Percentiles rank a stretch among this genome's conserved stretches.
Evolutionary conservation across 2,888 invertebrate species (phyloP).

Genomic region (Octodonta nipae): DNA sequence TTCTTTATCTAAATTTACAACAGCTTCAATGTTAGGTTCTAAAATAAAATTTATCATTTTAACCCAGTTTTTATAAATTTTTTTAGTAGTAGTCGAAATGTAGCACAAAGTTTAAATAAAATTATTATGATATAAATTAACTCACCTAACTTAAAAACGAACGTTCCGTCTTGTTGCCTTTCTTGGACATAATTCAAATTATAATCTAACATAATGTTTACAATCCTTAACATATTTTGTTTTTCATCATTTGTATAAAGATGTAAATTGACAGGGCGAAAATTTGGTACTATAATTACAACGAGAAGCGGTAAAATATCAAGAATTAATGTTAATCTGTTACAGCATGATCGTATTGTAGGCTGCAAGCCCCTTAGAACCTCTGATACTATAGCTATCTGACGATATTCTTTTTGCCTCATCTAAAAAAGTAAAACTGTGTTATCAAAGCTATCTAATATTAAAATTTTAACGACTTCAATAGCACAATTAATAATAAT

Average conservation of each 20-base stretch:
- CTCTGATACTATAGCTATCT: constrained; percentile 43
- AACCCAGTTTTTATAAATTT: no score
- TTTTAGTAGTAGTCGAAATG: no score
- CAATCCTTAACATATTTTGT: constrained; percentile 52
- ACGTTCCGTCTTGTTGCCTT: constrained; percentile 55
- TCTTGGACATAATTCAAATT: constrained; percentile 76
- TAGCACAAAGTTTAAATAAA: no score
- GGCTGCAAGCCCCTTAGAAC: constrained; percentile 52
- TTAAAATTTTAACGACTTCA: no score
- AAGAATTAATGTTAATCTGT: constrained; percentile 40
- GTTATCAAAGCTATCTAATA: no score
- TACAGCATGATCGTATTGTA: constrained; percentile 35
- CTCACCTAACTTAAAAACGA: background rate
- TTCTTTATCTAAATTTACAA: constrained; percentile 37
- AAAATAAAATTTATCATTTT: constrained; percentile 33
- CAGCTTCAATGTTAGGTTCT: constrained; percentile 67
- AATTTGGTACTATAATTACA: constrained; percentile 55
- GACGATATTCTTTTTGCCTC: constrained; percentile 38
- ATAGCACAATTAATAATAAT: no score
- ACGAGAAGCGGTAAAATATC: constrained; percentile 62
- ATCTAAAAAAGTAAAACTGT: constrained; percentile 40
- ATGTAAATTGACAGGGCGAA: constrained; percentile 60
- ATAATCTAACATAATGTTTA: constrained; percentile 77
- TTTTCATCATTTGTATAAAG: constrained; percentile 63
- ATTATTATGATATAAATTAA: no score